Percentiles rank a stretch among this genome's conserved stretches.
Conservation (phyloP, 2,113 vertebrate species). For the Lota lota region DNA sequence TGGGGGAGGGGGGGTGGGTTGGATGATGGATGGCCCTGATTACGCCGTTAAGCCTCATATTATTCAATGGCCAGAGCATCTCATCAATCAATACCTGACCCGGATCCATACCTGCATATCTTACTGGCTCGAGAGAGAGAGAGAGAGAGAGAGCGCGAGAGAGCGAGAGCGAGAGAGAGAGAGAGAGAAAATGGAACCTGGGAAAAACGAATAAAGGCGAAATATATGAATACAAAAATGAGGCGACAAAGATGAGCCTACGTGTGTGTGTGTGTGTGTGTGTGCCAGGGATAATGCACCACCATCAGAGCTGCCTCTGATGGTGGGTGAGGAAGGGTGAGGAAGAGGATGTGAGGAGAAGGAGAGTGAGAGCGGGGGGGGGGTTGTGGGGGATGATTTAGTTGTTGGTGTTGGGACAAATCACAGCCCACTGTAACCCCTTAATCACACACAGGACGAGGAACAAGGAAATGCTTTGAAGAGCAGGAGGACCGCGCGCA, state of each 20-base stretch:
- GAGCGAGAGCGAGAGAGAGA: no score
- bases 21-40: constrained; percentile 63
- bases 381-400: constrained; percentile 39
- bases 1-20: constrained; percentile 13
- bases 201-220: background rate
- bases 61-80: constrained; percentile 42
- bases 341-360: constrained; percentile 12
- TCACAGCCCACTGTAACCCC: constrained; percentile 50
- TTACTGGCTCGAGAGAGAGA: background rate
- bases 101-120: constrained; percentile 51
- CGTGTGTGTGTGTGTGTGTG: no score
- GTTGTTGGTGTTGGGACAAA: constrained; percentile 45
- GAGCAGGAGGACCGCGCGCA: constrained; percentile 32
- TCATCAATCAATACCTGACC: constrained; percentile 50
- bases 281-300: no score
- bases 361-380: constrained; percentile 8
- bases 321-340: constrained; percentile 3
- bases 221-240: no score
- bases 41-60: constrained; percentile 58
- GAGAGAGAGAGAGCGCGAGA: no score
- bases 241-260: no score
- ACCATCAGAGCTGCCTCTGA: no score
- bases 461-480: constrained; percentile 55
- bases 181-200: constrained; percentile 1
- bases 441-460: constrained; percentile 47